Evolutionary conservation across 2,888 invertebrate species (phyloP), one percentile per base, ranked within the genome.

Genomic region (Panorpa germanica): DNA sequence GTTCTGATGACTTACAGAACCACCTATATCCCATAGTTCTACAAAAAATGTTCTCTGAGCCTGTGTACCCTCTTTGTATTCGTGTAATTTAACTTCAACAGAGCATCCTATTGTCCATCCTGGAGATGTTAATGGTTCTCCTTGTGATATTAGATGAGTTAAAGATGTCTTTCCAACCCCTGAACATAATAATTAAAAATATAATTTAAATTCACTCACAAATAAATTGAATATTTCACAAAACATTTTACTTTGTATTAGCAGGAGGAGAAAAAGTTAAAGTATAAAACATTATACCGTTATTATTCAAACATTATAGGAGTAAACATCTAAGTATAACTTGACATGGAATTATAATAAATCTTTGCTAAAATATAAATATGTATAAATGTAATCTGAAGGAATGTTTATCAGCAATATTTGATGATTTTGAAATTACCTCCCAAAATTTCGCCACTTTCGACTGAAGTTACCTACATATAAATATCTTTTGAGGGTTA

Each of bases 101-200:
- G 86, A 80, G 50, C 91, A 91, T 3, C 96, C 96, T 22, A 96
- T 80, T 0, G 96, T 96, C 85, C 91, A 95, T 31, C 85, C 76
- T 2, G 91, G 88, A 35, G 81, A 81, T 31, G 65, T 61, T 4
- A 90, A 65, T 1, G 85, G 74, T 49, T 86, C 78, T 47, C 77
- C 80, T 44, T 90, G 77, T 31, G 88, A 81, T 40, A 93, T 78
- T 35, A 95, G 56, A 56, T 93, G 83, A 0, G 88, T 85, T 26
- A 96, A 61, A 1, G 91, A 91, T 4, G 93, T 86, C 63, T 98
- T 98, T 12, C 98, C 98, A 36, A 96, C 95, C 36, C 95, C 93
- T 75, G 53, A 46, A 55, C 53, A n/a, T n/a, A n/a, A n/a, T n/a
- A n/a, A n/a, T n/a, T n/a, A 35, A 33, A 38, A 31, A 35, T 23